phyloP scores from a whole-genome alignment of 2,888 invertebrate species.

The Papilio gigon region DNA sequence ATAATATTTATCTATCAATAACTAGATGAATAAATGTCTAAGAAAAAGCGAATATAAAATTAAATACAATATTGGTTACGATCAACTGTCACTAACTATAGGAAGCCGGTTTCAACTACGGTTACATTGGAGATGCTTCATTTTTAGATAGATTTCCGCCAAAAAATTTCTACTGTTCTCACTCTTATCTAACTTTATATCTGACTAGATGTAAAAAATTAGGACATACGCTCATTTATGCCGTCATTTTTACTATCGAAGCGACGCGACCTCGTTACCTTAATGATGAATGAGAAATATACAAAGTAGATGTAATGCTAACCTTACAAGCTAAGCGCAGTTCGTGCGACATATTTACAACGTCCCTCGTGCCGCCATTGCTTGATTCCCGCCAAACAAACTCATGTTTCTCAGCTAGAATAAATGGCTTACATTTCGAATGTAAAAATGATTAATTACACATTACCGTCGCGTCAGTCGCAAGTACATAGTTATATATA shows the following conservation, averaged over 20 bases:
- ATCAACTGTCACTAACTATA: slow-evolving; percentile 47
- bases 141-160: slow-evolving; percentile 39
- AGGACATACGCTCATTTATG: slow-evolving; percentile 56
- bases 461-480: background rate
- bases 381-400: slow-evolving; percentile 49
- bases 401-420: slow-evolving; percentile 52
- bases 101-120: slow-evolving; percentile 57
- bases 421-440: slow-evolving; percentile 40
- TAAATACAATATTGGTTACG: slow-evolving; percentile 23
- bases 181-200: slow-evolving; percentile 64
- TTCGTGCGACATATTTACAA: slow-evolving; percentile 69
- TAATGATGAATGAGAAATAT: slow-evolving; percentile 70
- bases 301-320: slow-evolving; percentile 70
- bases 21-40: slow-evolving; percentile 22
- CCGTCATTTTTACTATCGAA: slow-evolving; percentile 67
- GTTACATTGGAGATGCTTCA: slow-evolving; percentile 52
- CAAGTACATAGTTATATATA: background rate
- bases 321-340: slow-evolving; percentile 60
- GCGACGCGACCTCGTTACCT: slow-evolving; percentile 57
- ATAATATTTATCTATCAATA: slow-evolving; percentile 29
- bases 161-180: slow-evolving; percentile 53
- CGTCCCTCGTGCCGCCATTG: slow-evolving; percentile 44
- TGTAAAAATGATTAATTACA: slow-evolving; percentile 1
- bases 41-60: slow-evolving; percentile 36
- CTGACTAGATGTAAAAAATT: slow-evolving; percentile 78